A percentile compares a stretch with the other conserved stretches of the same genome.
These are phyloP conservation scores for Struthidea cinerea DNA, from an alignment of 2,113 vertebrate species.

Conservation along the genomic window DNA sequence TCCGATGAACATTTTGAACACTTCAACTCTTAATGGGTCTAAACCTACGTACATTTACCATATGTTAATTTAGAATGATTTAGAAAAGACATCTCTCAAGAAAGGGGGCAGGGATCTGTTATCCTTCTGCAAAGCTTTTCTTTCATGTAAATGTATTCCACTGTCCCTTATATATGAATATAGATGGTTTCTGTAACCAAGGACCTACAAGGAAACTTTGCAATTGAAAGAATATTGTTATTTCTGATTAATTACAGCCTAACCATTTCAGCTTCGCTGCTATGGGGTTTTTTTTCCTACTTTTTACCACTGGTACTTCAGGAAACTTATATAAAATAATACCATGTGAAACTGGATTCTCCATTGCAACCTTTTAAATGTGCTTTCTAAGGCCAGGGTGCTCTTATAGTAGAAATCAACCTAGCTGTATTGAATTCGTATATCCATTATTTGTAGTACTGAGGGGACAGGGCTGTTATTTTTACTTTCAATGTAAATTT, in stretches of 20 bases:
- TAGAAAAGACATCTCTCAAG: conserved; percentile 24
- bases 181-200: neutral
- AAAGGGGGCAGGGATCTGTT: neutral
- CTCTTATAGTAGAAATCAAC: neutral
- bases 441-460: neutral
- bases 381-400: neutral
- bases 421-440: neutral
- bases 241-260: neutral
- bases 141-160: neutral
- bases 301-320: neutral
- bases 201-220: neutral
- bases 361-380: neutral
- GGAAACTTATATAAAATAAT: neutral
- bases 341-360: neutral
- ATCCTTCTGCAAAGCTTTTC: neutral
- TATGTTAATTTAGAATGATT: conserved; percentile 38
- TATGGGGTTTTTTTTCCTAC: neutral
- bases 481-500: neutral
- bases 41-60: neutral
- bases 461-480: neutral
- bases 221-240: neutral
- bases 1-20: conserved; percentile 43
- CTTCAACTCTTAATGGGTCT: conserved; percentile 23
- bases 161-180: neutral
- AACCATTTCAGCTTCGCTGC: neutral